phyloP scores from a whole-genome alignment of 1,140 invertebrate species.

The Lordiphosa mommai region DNA sequence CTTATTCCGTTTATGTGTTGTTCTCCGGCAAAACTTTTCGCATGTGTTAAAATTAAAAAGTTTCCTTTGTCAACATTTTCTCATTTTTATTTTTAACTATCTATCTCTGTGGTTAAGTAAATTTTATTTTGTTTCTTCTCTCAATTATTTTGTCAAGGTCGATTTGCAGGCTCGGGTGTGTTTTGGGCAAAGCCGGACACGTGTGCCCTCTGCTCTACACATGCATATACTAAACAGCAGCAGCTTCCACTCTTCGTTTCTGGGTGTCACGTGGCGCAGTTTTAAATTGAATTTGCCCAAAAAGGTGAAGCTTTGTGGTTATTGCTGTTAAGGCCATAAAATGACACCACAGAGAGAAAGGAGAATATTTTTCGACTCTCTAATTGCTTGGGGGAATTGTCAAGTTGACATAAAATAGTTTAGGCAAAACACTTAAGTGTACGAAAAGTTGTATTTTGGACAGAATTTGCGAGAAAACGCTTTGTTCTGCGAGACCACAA shows the following conservation, averaged over 20 bases:
- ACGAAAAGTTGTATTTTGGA: too few species aligned
- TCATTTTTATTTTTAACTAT: neutral
- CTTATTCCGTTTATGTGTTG: slow-evolving; percentile 46
- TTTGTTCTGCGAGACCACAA: too few species aligned
- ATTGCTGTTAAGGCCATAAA: slow-evolving; percentile 43
- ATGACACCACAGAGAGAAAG: slow-evolving; percentile 9
- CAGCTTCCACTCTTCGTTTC: slow-evolving; percentile 5
- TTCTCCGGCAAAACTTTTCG: slow-evolving; percentile 39
- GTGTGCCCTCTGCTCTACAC: slow-evolving; percentile 22
- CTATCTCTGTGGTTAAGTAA: slow-evolving; percentile 32
- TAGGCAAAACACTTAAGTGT: too few species aligned
- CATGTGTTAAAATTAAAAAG: slow-evolving; percentile 61
- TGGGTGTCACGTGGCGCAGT: slow-evolving; percentile 40
- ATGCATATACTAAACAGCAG: slow-evolving; percentile 26
- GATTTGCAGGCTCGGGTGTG: slow-evolving; percentile 22
- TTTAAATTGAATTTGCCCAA: slow-evolving; percentile 46
- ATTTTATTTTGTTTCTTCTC: slow-evolving; percentile 35
- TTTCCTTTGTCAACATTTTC: slow-evolving; percentile 29
- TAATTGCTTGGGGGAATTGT: slow-evolving; percentile 46
- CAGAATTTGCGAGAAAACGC: too few species aligned
- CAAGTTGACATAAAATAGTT: slow-evolving; percentile 1
- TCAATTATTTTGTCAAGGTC: slow-evolving; percentile 59
- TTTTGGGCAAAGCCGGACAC: slow-evolving; percentile 2
- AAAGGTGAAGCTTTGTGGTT: slow-evolving; percentile 17
- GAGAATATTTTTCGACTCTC: slow-evolving; percentile 5